A percentile compares a stretch with the other conserved stretches of the same genome.
These are phyloP conservation scores for Myotis davidii DNA, from an alignment of 2,113 vertebrate species.

Conservation along the genomic window DNA sequence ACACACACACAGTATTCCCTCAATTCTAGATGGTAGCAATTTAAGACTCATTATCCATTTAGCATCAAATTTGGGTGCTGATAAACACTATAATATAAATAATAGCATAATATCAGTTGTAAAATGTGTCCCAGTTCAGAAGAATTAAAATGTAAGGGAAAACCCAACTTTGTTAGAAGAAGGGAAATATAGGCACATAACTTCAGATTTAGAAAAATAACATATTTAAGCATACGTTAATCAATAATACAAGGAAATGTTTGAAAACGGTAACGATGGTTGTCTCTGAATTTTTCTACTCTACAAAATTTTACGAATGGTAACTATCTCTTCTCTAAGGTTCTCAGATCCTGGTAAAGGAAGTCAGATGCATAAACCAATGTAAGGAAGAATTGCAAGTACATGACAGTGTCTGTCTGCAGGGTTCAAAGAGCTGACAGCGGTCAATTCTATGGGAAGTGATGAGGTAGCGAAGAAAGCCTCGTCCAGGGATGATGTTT, in stretches of 20 bases:
- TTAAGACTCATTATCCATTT: not conserved
- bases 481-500: not conserved
- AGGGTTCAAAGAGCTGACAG: not conserved
- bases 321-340: not conserved
- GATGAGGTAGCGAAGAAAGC: not conserved
- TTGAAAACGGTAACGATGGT: not conserved
- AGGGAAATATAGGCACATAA: not conserved
- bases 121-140: not conserved
- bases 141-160: not conserved
- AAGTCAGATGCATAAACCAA: not conserved
- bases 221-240: not conserved
- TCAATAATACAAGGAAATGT: not conserved
- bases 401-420: not conserved
- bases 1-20: not conserved
- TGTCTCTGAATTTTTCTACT: not conserved
- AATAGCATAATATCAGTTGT: not conserved
- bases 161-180: not conserved
- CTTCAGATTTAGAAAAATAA: slow-evolving; percentile 9
- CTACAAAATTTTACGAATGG: not conserved
- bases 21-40: not conserved
- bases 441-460: not conserved
- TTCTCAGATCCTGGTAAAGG: not conserved
- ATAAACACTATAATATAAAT: not conserved
- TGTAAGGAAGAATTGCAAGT: not conserved
- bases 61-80: not conserved